A percentile compares a stretch with the other conserved stretches of the same genome.
These are phyloP conservation scores for Agapostemon virescens DNA, from an alignment of 2,888 invertebrate species.

Conservation along the genomic window DNA sequence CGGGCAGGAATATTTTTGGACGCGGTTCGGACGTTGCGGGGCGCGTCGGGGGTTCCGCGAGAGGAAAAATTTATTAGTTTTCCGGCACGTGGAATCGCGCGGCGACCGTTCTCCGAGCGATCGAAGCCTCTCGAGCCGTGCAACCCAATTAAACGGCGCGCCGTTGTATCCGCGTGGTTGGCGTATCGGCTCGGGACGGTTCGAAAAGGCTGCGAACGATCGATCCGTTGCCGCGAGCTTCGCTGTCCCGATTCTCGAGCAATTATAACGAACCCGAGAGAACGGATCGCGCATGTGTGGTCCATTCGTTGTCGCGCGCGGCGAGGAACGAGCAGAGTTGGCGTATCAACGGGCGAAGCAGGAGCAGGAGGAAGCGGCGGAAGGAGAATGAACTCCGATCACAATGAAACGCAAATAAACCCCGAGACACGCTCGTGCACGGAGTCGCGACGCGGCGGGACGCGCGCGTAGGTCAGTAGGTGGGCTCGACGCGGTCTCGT, in stretches of 20 bases:
- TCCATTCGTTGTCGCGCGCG: constrained; percentile 72
- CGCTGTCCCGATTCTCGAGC: not conserved
- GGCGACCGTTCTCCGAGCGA: not conserved
- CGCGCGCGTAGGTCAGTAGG: constrained; percentile 59
- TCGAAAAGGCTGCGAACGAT: not conserved
- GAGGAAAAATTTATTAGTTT: not conserved
- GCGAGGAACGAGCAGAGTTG: constrained; percentile 1
- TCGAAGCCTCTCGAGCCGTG: constrained; percentile 3
- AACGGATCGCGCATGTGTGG: constrained; percentile 24
- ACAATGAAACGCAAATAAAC: constrained; percentile 75
- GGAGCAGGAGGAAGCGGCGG: constrained; percentile 30
- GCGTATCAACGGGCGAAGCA: too few species aligned
- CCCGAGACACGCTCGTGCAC: constrained; percentile 23
- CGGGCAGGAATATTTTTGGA: too few species aligned
- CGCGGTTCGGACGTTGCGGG: not conserved
- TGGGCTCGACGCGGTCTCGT: constrained; percentile 14
- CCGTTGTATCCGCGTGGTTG: not conserved
- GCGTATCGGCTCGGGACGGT: constrained; percentile 4
- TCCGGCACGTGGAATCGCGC: not conserved
- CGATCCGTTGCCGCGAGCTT: too few species aligned
- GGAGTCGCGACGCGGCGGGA: not conserved
- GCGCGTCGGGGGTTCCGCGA: not conserved
- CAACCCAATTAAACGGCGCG: constrained; percentile 6
- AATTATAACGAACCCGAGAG: constrained; percentile 18
- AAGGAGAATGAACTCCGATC: constrained; percentile 74